Evolutionary conservation across 2,113 vertebrate genomes (phyloP), one percentile per base, ranked within the genome.

Genomic region (Anser brachyrhynchus): DNA sequence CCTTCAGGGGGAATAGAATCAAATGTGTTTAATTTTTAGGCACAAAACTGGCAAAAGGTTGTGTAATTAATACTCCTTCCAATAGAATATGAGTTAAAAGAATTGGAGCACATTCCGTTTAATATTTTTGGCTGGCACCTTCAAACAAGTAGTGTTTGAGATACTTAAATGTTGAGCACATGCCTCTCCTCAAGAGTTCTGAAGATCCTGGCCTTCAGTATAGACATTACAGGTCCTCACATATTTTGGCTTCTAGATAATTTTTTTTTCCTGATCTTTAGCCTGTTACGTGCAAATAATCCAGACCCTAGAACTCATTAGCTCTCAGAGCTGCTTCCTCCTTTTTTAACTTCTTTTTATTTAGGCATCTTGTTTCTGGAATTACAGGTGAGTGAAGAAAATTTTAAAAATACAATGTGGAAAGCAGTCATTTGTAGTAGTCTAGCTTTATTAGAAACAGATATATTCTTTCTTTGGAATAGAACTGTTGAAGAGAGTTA

Each of bases 41-140:
- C 18, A 77, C 59, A 95, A 89, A 91, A 92, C 90, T 95, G 94
- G 90, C 79, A 77, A 77, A 96, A 83, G 28, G 49, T 59, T 51
- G 28, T 54, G 39, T 69, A 84, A 77, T 88, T 94, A 88, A 41
- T 86, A 55, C 6, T 84, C 12, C 10, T 90, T 96, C 90, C 79
- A 92, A 74, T 35, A 77, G 58, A 88, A 51, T 20, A 55, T 77
- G 72, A 88, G 69, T 90, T 92, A 37, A 88, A 95, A 86, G 20
- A 90, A 93, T 93, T 96, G 83, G 69, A 90, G 69, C 41, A 25
- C 71, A 39, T 71, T 74, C 3, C 13, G 22, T 84, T 96, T 91
- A 77, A 93, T 95, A n/a, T 92, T 49, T 46, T 95, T 95, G 87
- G 89, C 93, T 80, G 51, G 18, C 44, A 49, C 35, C 75, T 94